These are phyloP conservation scores for Hemicrepidius hirtus DNA, from an alignment of 2,888 invertebrate species.

Conservation along the genomic window DNA sequence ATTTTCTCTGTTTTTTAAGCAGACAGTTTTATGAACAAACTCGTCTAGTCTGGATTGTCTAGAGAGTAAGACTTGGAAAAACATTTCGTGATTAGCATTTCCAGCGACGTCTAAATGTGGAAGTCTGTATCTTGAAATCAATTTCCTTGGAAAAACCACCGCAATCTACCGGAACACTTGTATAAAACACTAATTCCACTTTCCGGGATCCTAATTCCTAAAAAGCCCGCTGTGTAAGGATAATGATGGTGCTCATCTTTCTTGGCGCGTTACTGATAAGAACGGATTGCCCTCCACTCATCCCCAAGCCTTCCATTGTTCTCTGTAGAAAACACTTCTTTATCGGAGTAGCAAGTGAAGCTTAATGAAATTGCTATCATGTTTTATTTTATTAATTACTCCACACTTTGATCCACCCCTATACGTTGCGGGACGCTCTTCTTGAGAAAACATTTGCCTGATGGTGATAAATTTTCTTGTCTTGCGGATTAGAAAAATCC, in stretches of 20 bases:
- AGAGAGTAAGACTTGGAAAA: slow-evolving; percentile 2
- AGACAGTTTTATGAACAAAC: neutral
- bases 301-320: slow-evolving; percentile 44
- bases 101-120: slow-evolving; percentile 10
- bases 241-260: slow-evolving; percentile 52
- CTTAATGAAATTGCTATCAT: slow-evolving; percentile 46
- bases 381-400: slow-evolving; percentile 51
- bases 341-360: slow-evolving; percentile 33
- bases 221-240: slow-evolving; percentile 50
- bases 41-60: neutral
- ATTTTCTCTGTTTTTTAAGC: neutral
- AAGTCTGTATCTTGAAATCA: slow-evolving; percentile 27
- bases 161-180: slow-evolving; percentile 44
- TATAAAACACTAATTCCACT: slow-evolving; percentile 53
- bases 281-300: slow-evolving; percentile 44
- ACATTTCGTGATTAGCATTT: slow-evolving; percentile 35
- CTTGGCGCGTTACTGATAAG: slow-evolving; percentile 51
- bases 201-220: slow-evolving; percentile 51
- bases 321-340: slow-evolving; percentile 44
- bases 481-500: too few species aligned
- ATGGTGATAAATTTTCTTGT: too few species aligned
- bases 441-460: too few species aligned
- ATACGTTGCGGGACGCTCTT: neutral
- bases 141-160: slow-evolving; percentile 29
- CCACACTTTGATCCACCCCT: slow-evolving; percentile 23